Percentiles rank a stretch among this genome's conserved stretches.
Conservation (phyloP, 2,113 vertebrate species). For the Pomatorhinus ruficollis region DNA sequence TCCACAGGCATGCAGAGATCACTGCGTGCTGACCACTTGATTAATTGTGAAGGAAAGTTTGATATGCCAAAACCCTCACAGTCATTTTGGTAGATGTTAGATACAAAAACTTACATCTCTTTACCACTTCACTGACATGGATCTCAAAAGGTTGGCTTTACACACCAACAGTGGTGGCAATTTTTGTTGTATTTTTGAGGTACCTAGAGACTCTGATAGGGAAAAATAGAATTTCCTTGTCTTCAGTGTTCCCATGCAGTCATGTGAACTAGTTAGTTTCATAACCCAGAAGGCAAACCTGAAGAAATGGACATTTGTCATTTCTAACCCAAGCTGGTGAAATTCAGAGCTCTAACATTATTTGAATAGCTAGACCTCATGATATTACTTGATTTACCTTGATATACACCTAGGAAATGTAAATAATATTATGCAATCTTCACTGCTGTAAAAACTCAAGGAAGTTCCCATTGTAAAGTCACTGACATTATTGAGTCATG, state of each 20-base stretch:
- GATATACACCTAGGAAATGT: neutral
- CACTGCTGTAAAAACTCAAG: neutral
- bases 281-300: neutral
- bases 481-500: neutral
- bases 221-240: neutral
- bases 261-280: neutral
- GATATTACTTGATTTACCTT: neutral
- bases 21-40: neutral
- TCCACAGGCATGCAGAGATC: neutral
- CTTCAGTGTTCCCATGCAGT: neutral
- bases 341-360: neutral
- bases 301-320: neutral
- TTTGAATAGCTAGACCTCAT: neutral
- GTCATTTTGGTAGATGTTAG: neutral
- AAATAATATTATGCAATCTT: neutral
- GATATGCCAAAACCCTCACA: neutral
- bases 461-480: neutral
- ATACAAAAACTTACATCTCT: neutral
- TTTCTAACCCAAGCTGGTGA: neutral
- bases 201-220: neutral
- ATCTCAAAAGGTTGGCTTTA: neutral
- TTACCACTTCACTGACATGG: neutral
- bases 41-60: neutral
- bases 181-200: neutral
- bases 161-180: neutral